These are phyloP conservation scores for Gasterosteus nipponicus DNA, from an alignment of 2,113 vertebrate genomes.

Conservation along the genomic window DNA sequence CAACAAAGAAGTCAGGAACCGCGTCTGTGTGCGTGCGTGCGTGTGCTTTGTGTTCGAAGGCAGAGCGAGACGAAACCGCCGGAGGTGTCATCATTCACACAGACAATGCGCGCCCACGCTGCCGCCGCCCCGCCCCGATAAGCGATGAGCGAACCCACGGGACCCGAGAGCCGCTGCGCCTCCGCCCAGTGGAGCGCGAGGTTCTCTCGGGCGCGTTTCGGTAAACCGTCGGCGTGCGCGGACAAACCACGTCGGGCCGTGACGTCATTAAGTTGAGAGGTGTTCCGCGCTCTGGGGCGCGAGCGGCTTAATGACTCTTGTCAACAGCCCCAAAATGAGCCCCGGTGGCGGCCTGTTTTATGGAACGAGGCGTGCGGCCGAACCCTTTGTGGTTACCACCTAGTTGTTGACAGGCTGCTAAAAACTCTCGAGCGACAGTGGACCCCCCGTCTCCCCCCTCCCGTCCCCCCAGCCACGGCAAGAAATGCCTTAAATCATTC, in stretches of 20 bases:
- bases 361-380: conserved; percentile 45
- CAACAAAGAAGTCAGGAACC: conserved; percentile 55
- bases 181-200: conserved; percentile 10
- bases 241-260: conserved; percentile 12
- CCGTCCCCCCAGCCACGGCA: conserved; percentile 9
- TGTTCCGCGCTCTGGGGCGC: conserved; percentile 24
- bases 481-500: conserved; percentile 62
- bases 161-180: not conserved
- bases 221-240: too few relatives aligned
- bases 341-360: conserved; percentile 34
- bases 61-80: conserved; percentile 54
- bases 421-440: conserved; percentile 55
- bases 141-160: not conserved
- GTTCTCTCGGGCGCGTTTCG: not conserved
- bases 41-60: conserved; percentile 29
- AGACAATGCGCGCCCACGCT: conserved; percentile 49
- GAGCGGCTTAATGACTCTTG: conserved; percentile 40
- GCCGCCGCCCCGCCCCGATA: conserved; percentile 49
- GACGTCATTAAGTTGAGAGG: conserved; percentile 35
- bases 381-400: conserved; percentile 66
- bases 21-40: conserved; percentile 8
- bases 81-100: conserved; percentile 61
- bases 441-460: not conserved
- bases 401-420: conserved; percentile 62
- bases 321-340: conserved; percentile 49